A percentile compares a stretch with the other conserved stretches of the same genome.
These are phyloP conservation scores for Triplophysa bombifrons DNA, from an alignment of 2,797 vertebrate genomes.

Conservation along the genomic window DNA sequence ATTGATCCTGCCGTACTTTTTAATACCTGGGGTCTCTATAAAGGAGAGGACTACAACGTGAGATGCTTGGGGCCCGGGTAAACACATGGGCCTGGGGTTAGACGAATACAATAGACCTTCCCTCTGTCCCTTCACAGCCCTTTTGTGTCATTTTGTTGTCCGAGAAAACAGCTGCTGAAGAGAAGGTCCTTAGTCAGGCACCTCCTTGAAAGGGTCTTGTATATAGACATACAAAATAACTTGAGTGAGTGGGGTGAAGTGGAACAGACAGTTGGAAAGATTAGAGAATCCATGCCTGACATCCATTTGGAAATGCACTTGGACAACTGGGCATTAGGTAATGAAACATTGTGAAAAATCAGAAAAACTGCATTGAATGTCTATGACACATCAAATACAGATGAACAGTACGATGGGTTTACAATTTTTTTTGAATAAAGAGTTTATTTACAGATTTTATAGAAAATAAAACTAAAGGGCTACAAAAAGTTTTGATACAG, in stretches of 20 bases:
- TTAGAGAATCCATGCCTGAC: slow-evolving; percentile 3
- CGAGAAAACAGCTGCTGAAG: slow-evolving; percentile 80
- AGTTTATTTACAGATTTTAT: slow-evolving; percentile 71
- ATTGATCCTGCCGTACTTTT: slow-evolving; percentile 79
- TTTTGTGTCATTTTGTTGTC: slow-evolving; percentile 72
- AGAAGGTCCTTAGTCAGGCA: slow-evolving; percentile 67
- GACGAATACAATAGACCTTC: slow-evolving; percentile 75
- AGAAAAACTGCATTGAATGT: not conserved
- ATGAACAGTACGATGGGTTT: not conserved
- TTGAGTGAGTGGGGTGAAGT: slow-evolving; percentile 45
- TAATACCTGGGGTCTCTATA: slow-evolving; percentile 76
- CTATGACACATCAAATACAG: not conserved
- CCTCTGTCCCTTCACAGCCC: slow-evolving; percentile 61
- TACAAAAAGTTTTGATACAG: slow-evolving; percentile 72
- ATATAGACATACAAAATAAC: slow-evolving; percentile 39
- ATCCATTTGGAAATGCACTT: not conserved
- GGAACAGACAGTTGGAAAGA: slow-evolving; percentile 12
- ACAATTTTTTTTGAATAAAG: slow-evolving; percentile 37
- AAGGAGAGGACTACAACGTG: slow-evolving; percentile 73
- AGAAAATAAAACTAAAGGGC: slow-evolving; percentile 77
- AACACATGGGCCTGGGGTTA: slow-evolving; percentile 56
- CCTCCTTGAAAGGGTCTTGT: slow-evolving; percentile 68
- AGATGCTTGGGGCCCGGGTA: slow-evolving; percentile 73
- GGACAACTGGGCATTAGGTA: not conserved
- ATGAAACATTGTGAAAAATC: not conserved